A percentile compares a stretch with the other conserved stretches of the same genome.
Conservation (phyloP, 2,888 invertebrate genomes). For the Idaea aversata region DNA sequence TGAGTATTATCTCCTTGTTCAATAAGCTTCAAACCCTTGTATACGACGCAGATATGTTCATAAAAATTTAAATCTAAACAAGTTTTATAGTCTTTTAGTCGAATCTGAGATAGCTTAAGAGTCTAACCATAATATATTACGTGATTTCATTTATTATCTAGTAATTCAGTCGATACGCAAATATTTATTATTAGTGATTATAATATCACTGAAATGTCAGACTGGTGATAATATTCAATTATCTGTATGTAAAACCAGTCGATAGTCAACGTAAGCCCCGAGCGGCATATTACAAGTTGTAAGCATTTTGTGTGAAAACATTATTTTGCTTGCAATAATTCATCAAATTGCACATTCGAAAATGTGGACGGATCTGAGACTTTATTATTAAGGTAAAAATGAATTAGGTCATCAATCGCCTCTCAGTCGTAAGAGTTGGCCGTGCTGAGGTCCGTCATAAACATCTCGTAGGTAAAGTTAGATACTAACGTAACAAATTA, state of each 20-base stretch:
- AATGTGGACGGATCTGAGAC: slow-evolving; percentile 72
- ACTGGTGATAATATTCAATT: slow-evolving; percentile 44
- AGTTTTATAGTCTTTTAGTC: slow-evolving; percentile 76
- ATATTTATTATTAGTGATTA: slow-evolving; percentile 57
- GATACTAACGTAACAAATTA: slow-evolving; percentile 29
- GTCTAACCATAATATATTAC: slow-evolving; percentile 63
- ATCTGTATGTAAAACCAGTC: slow-evolving; percentile 46
- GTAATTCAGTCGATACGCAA: slow-evolving; percentile 75
- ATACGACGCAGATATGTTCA: slow-evolving; percentile 77
- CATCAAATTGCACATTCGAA: slow-evolving; percentile 58
- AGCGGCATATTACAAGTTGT: slow-evolving; percentile 32
- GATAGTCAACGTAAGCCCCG: slow-evolving; percentile 31
- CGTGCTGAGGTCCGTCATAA: not conserved
- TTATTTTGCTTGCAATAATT: slow-evolving; percentile 37
- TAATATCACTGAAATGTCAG: slow-evolving; percentile 65
- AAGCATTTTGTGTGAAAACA: slow-evolving; percentile 58
- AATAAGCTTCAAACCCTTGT: slow-evolving; percentile 59
- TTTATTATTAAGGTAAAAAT: slow-evolving; percentile 8
- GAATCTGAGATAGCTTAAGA: slow-evolving; percentile 77
- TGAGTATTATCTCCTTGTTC: slow-evolving; percentile 75
- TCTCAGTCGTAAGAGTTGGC: not conserved
- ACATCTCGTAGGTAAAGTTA: slow-evolving; percentile 12
- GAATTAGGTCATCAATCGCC: too few species aligned
- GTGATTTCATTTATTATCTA: slow-evolving; percentile 66
- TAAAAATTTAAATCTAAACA: slow-evolving; percentile 75